A percentile compares a stretch with the other conserved stretches of the same genome.
Evolutionary conservation across 1,140 invertebrate species (phyloP).

Genomic region (Argopecten irradians): DNA sequence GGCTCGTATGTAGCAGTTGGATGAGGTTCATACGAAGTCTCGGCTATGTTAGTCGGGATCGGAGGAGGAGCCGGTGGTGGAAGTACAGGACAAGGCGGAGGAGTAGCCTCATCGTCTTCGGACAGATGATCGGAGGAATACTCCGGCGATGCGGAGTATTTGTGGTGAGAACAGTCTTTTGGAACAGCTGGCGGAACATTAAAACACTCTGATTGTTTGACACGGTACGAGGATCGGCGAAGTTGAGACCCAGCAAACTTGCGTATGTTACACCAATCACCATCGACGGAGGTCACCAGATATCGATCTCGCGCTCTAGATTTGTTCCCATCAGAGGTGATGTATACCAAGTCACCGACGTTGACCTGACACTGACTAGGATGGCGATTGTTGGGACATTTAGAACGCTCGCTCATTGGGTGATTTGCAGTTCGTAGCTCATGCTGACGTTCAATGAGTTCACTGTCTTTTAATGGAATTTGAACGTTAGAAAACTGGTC

Average conservation of each 20-base stretch:
- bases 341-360: conserved; percentile 58
- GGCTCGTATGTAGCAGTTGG: no score
- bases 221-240: conserved; percentile 36
- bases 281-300: conserved; percentile 43
- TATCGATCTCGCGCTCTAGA: conserved; percentile 44
- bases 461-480: conserved; percentile 34
- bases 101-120: no score
- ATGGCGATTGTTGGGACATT: not conserved
- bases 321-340: conserved; percentile 49
- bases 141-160: no score
- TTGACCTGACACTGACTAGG: not conserved
- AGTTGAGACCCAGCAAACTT: conserved; percentile 28
- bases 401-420: conserved; percentile 44
- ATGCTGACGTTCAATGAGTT: conserved; percentile 37
- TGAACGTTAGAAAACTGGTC: conserved; percentile 46
- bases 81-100: no score
- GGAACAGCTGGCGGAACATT: no score
- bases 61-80: no score
- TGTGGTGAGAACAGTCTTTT: no score
- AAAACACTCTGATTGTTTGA: conserved; percentile 29
- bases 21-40: no score
- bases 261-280: conserved; percentile 46
- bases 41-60: no score
- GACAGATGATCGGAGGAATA: no score
- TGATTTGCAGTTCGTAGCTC: conserved; percentile 33